Evolutionary conservation across 2,888 invertebrate genomes (phyloP).

Genomic region (Drosophila picticornis): DNA sequence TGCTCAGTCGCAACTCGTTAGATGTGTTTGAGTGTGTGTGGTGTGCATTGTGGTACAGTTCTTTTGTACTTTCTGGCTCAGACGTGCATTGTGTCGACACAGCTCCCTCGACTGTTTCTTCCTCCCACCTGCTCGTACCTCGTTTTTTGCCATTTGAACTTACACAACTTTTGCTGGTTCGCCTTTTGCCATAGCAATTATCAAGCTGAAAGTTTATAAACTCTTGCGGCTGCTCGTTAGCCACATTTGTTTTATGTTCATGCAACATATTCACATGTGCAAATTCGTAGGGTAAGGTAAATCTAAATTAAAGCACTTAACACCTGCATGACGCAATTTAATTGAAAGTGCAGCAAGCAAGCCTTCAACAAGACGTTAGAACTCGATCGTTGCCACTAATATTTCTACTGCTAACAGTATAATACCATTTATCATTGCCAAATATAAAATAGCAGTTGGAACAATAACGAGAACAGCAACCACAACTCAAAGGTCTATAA

Average conservation of each 20-base stretch:
- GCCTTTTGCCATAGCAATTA: constrained; percentile 63
- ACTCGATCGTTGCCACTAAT: constrained; percentile 10
- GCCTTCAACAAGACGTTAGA: constrained; percentile 38
- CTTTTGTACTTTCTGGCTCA: constrained; percentile 60
- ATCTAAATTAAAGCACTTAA: constrained; percentile 70
- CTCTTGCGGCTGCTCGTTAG: constrained; percentile 64
- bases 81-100: constrained; percentile 66
- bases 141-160: constrained; percentile 47
- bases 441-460: constrained; percentile 24
- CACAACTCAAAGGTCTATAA: constrained; percentile 41
- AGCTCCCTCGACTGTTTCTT: constrained; percentile 21
- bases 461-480: constrained; percentile 18
- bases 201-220: constrained; percentile 54
- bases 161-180: constrained; percentile 55
- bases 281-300: constrained; percentile 61
- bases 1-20: constrained; percentile 64
- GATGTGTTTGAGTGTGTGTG: constrained; percentile 25
- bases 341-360: constrained; percentile 56
- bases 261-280: constrained; percentile 39
- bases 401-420: constrained; percentile 1
- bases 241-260: constrained; percentile 58
- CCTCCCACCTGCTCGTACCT: not conserved
- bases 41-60: constrained; percentile 57
- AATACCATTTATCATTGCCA: constrained; percentile 59
- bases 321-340: constrained; percentile 64